phyloP scores from a whole-genome alignment of 2,113 vertebrate genomes.

The Vicugna pacos region DNA sequence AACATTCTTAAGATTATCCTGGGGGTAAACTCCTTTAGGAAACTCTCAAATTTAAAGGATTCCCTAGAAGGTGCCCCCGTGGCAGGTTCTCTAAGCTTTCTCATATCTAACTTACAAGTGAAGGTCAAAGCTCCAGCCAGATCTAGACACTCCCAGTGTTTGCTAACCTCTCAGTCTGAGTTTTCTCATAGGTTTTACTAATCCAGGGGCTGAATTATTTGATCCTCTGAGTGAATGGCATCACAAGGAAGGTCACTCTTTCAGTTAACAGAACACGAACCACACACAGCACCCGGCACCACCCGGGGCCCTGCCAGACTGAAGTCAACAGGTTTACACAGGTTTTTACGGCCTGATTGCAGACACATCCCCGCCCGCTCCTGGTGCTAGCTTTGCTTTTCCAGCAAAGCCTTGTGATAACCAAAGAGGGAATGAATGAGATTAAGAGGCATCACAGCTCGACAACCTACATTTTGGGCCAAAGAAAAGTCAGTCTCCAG shows the following conservation, averaged over 20 bases:
- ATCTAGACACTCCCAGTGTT: not conserved
- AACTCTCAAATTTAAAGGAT: not conserved
- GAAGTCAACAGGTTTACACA: slow-evolving; percentile 80
- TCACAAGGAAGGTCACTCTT: not conserved
- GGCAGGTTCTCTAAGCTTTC: not conserved
- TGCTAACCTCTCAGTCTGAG: not conserved
- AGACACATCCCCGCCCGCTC: slow-evolving; percentile 65
- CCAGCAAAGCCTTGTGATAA: slow-evolving; percentile 65
- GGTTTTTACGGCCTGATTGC: slow-evolving; percentile 62
- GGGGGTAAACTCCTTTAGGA: not conserved
- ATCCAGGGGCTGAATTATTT: not conserved
- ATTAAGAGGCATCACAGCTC: not conserved
- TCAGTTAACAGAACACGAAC: not conserved
- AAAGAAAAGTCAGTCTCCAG: slow-evolving; percentile 72
- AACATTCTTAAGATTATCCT: not conserved
- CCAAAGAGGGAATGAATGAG: slow-evolving; percentile 14
- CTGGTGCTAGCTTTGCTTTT: slow-evolving; percentile 50
- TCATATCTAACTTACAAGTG: fast-evolving
- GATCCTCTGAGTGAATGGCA: not conserved
- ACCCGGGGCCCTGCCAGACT: not conserved
- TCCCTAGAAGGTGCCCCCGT: not conserved
- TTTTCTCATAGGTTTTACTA: not conserved
- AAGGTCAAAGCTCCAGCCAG: not conserved
- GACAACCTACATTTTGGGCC: slow-evolving; percentile 68
- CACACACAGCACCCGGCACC: not conserved